Percentiles rank a stretch among this genome's conserved stretches.
phyloP scores from a whole-genome alignment of 2,113 vertebrate species.

The Himantopus leucocephalus region DNA sequence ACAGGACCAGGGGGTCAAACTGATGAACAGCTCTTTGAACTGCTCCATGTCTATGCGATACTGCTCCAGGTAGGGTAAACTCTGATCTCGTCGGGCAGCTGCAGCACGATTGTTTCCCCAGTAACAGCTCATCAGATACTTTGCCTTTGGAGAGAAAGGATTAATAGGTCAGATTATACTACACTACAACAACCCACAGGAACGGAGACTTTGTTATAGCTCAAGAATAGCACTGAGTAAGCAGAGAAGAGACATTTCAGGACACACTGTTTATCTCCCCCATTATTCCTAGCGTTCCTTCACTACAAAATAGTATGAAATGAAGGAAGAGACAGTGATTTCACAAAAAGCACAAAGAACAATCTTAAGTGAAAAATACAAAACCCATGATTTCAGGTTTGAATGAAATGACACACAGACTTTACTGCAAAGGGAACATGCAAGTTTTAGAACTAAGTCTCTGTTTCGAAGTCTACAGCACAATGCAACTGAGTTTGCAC shows the following conservation, averaged over 20 bases:
- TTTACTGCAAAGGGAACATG: neutral
- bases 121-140: conserved; percentile 93
- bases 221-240: neutral
- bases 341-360: neutral
- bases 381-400: neutral
- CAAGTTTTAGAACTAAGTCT: neutral
- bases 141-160: conserved; percentile 76
- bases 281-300: neutral
- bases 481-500: neutral
- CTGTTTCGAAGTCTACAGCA: neutral
- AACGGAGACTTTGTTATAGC: neutral
- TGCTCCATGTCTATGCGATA: conserved; percentile 89
- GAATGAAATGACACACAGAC: neutral
- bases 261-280: neutral
- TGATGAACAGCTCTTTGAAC: conserved; percentile 86
- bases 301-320: neutral
- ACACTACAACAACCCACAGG: neutral
- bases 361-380: neutral
- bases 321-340: neutral
- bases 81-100: conserved; percentile 86
- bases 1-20: conserved; percentile 87
- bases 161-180: neutral
- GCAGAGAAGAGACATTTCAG: neutral
- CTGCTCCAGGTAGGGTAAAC: conserved; percentile 95
- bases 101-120: conserved; percentile 84